Percentiles rank a stretch among this genome's conserved stretches.
Conservation (phyloP, 2,888 invertebrate species). For the Agriopis marginaria region DNA sequence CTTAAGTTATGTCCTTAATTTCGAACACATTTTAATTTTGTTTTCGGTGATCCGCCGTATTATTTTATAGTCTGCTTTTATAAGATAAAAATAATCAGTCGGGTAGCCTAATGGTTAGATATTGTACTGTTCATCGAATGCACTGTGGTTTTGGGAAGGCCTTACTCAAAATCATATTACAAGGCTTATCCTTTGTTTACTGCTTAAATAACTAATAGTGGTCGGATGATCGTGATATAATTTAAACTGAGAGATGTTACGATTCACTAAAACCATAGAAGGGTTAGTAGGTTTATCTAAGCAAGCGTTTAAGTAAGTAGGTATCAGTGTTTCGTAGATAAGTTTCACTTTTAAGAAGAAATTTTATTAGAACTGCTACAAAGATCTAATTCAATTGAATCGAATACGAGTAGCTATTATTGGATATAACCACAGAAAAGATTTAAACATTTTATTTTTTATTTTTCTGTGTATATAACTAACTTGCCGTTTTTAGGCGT, state of each 20-base stretch:
- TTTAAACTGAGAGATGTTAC: conserved; percentile 28
- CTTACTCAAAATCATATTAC: conserved; percentile 68
- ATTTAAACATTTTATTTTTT: no score
- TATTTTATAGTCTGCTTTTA: no score
- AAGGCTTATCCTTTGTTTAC: conserved; percentile 66
- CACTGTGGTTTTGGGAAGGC: conserved; percentile 46
- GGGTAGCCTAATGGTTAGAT: background rate
- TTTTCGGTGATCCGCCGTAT: no score
- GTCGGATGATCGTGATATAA: conserved; percentile 32
- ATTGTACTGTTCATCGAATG: conserved; percentile 5
- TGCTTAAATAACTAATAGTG: conserved; percentile 49
- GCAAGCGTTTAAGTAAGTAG: background rate
- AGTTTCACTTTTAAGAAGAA: background rate
- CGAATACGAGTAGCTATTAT: no score
- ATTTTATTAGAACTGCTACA: no score
- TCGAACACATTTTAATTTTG: no score
- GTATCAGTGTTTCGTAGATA: background rate
- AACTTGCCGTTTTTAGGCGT: no score
- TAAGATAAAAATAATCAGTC: no score
- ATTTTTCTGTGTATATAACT: no score
- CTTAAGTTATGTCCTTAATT: no score
- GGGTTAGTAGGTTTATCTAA: background rate
- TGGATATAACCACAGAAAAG: no score
- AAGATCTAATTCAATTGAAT: no score
- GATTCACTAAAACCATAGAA: conserved; percentile 20